Conservation (phyloP, 2,888 invertebrate species). For the Nasonia oneida region DNA sequence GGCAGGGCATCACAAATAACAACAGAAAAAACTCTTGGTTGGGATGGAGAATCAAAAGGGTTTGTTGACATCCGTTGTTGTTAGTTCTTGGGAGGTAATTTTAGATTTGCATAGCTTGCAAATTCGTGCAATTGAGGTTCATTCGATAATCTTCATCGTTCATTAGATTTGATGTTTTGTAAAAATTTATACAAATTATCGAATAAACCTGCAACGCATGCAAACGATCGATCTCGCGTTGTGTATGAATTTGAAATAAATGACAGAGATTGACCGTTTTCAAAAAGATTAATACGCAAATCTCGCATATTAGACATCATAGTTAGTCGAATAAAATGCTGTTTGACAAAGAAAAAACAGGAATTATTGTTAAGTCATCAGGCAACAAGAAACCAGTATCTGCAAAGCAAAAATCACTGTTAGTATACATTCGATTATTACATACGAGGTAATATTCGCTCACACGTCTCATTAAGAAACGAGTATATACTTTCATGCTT, state of each 20-base stretch:
- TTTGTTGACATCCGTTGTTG: not conserved
- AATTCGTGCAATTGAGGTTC: not conserved
- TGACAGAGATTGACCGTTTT: not conserved
- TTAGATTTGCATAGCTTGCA: not conserved
- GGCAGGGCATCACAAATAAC: not conserved
- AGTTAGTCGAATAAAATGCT: not conserved
- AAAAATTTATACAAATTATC: not conserved
- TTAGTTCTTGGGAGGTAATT: not conserved
- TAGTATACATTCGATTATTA: not conserved
- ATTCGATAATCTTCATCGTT: not conserved
- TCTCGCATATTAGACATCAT: not conserved
- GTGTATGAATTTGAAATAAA: not conserved
- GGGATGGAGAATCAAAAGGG: not conserved
- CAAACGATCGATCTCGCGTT: not conserved
- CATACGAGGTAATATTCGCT: not conserved
- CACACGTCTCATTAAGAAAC: not conserved
- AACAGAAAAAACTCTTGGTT: not conserved
- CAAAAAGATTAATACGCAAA: not conserved
- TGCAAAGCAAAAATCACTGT: slow-evolving; percentile 38
- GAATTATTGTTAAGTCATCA: not conserved
- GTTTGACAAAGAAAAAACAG: not conserved
- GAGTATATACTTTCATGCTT: not conserved
- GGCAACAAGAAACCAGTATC: slow-evolving; percentile 14
- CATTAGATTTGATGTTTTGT: not conserved
- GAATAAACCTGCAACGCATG: not conserved